Conservation (phyloP, 2,888 invertebrate species). For the Spodoptera exigua region DNA sequence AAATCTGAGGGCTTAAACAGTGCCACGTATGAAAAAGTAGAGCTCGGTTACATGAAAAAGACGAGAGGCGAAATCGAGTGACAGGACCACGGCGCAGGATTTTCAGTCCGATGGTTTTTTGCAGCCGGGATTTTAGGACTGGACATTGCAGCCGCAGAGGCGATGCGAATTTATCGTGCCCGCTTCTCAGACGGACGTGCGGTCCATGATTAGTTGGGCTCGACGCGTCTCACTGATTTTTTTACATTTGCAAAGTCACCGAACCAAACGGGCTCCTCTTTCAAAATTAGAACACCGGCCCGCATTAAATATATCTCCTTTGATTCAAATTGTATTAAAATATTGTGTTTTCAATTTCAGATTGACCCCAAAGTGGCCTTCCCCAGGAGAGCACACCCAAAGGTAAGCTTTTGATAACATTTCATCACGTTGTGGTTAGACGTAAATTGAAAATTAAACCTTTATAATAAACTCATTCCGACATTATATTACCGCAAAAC, state of each 20-base stretch:
- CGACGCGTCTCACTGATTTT: slow-evolving; percentile 72
- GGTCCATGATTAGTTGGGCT: slow-evolving; percentile 81
- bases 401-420: slow-evolving; percentile 92
- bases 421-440: slow-evolving; percentile 64
- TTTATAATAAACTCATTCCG: slow-evolving; percentile 78
- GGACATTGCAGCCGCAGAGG: slow-evolving; percentile 77
- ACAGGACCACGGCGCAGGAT: slow-evolving; percentile 86
- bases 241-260: slow-evolving; percentile 55
- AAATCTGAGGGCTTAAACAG: slow-evolving; percentile 89
- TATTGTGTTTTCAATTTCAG: slow-evolving; percentile 90
- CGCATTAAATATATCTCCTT: slow-evolving; percentile 32
- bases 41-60: slow-evolving; percentile 89
- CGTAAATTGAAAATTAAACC: slow-evolving; percentile 78
- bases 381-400: slow-evolving; percentile 99
- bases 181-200: slow-evolving; percentile 73
- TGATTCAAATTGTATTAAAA: slow-evolving; percentile 51
- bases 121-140: slow-evolving; percentile 80
- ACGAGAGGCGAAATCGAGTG: slow-evolving; percentile 88
- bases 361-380: slow-evolving; percentile 99
- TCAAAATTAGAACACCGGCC: slow-evolving; percentile 36
- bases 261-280: slow-evolving; percentile 18
- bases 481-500: slow-evolving; percentile 76
- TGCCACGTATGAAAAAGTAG: slow-evolving; percentile 88
- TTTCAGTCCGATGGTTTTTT: slow-evolving; percentile 86
- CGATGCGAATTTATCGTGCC: slow-evolving; percentile 83